A percentile compares a stretch with the other conserved stretches of the same genome.
Evolutionary conservation across 2,888 invertebrate genomes (phyloP).

Genomic region (Ophonus ardosiacus): DNA sequence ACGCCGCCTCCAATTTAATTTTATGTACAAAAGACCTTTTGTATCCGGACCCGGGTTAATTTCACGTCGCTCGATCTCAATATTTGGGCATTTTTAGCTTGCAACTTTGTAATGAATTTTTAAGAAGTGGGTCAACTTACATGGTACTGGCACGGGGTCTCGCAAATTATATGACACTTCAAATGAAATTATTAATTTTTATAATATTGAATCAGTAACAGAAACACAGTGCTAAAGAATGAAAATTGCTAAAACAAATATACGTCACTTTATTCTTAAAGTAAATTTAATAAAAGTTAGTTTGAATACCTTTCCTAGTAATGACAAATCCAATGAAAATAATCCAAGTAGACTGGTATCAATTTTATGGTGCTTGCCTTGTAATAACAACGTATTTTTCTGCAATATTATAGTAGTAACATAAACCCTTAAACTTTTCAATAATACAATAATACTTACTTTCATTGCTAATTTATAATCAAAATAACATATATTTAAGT

Average conservation of each 20-base stretch:
- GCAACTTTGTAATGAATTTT: too few species aligned
- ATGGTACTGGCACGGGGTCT: too few species aligned
- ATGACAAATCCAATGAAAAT: background rate
- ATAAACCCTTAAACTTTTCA: background rate
- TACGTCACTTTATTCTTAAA: background rate
- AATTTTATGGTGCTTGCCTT: constrained; percentile 12
- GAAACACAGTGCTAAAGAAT: background rate
- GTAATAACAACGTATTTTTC: constrained; percentile 13
- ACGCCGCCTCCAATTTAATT: too few species aligned
- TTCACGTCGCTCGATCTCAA: too few species aligned
- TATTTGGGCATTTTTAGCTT: too few species aligned
- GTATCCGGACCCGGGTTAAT: too few species aligned
- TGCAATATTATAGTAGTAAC: background rate
- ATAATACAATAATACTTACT: background rate
- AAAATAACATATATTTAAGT: constrained; percentile 20
- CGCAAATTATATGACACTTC: too few species aligned
- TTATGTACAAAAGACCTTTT: too few species aligned
- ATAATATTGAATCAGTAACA: background rate
- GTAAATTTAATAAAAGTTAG: background rate
- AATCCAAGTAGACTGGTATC: background rate
- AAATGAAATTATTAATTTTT: too few species aligned
- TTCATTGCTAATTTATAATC: background rate
- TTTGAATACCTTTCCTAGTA: background rate
- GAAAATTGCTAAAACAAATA: constrained; percentile 14
- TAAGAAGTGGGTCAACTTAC: too few species aligned